These are phyloP conservation scores for Orientallactaga bullata DNA, from an alignment of 2,113 vertebrate species.

Conservation along the genomic window DNA sequence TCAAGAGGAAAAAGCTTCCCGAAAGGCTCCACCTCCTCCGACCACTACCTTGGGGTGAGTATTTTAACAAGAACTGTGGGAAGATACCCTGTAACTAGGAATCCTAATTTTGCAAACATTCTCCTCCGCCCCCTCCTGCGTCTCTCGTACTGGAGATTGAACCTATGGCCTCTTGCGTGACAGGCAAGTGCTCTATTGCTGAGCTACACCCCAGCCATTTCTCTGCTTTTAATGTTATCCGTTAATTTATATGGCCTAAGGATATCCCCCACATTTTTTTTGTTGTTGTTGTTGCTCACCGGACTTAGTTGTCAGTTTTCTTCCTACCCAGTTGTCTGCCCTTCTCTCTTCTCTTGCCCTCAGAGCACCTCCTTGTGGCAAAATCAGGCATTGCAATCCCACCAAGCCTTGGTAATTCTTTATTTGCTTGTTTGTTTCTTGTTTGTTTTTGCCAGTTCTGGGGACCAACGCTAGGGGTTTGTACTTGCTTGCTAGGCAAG, in stretches of 20 bases:
- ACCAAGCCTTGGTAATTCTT: background rate
- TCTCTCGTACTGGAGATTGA: background rate
- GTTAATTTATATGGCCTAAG: too few relatives aligned
- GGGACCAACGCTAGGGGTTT: background rate
- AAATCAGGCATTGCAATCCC: background rate
- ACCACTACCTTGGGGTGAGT: background rate
- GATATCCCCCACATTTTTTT: background rate
- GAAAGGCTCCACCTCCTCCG: background rate
- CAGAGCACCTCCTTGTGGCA: too few relatives aligned
- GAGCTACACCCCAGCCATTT: background rate
- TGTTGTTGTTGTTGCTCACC: background rate
- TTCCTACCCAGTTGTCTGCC: too few relatives aligned
- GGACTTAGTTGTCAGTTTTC: background rate
- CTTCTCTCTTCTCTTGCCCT: background rate
- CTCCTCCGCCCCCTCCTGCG: too few relatives aligned
- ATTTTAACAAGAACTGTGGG: background rate
- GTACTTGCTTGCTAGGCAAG: background rate
- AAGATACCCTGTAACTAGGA: background rate
- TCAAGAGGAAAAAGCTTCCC: background rate
- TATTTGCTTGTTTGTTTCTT: background rate
- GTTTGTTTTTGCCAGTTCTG: too few relatives aligned
- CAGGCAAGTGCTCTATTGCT: background rate
- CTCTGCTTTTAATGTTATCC: background rate
- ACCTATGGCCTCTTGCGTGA: too few relatives aligned
- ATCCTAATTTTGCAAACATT: conserved; percentile 25